These are phyloP conservation scores for Chaetodon trifasciatus DNA, from an alignment of 2,797 vertebrate genomes.

Conservation along the genomic window DNA sequence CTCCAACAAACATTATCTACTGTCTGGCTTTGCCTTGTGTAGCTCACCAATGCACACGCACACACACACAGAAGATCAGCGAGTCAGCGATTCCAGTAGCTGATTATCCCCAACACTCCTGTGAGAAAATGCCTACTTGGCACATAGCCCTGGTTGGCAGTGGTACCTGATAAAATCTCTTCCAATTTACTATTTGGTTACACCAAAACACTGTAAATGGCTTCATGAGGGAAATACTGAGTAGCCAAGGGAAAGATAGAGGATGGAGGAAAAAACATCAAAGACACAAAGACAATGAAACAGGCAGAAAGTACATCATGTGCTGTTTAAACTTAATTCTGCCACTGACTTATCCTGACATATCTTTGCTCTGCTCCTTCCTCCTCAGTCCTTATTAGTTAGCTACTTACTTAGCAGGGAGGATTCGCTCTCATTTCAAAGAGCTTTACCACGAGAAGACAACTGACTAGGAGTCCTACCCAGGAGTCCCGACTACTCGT, in stretches of 20 bases:
- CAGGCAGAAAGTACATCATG: slow-evolving; percentile 18
- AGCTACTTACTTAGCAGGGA: slow-evolving; percentile 62
- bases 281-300: slow-evolving; percentile 19
- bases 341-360: slow-evolving; percentile 45
- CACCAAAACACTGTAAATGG: slow-evolving; percentile 43
- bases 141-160: slow-evolving; percentile 13
- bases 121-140: slow-evolving; percentile 57
- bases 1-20: slow-evolving; percentile 9
- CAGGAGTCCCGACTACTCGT: slow-evolving; percentile 63
- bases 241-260: neutral
- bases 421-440: slow-evolving; percentile 74
- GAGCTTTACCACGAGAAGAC: slow-evolving; percentile 60
- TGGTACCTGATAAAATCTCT: slow-evolving; percentile 50
- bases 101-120: slow-evolving; percentile 51
- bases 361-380: slow-evolving; percentile 42
- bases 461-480: slow-evolving; percentile 60
- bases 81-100: slow-evolving; percentile 58
- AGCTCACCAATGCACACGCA: neutral
- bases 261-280: neutral
- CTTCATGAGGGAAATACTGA: neutral
- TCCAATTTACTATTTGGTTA: slow-evolving; percentile 46
- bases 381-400: slow-evolving; percentile 62
- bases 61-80: slow-evolving; percentile 2
- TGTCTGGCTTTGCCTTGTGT: slow-evolving; percentile 5
- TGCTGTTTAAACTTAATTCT: slow-evolving; percentile 39